These are phyloP conservation scores for Pheucticus melanocephalus DNA, from an alignment of 2,113 vertebrate species.

Conservation along the genomic window DNA sequence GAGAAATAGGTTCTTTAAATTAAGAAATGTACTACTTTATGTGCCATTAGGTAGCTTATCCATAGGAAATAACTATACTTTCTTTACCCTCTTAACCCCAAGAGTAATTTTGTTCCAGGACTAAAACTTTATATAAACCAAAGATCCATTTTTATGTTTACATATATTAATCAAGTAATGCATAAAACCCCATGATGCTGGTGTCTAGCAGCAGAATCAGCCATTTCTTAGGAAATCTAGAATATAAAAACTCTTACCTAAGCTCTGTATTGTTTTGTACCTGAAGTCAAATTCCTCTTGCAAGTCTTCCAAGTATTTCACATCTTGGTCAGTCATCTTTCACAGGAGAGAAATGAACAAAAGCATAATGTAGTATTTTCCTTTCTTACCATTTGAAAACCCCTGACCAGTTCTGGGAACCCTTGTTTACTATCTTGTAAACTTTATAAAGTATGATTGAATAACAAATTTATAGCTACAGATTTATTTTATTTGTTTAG, in stretches of 20 bases:
- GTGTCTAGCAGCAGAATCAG: neutral
- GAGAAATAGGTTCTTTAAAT: neutral
- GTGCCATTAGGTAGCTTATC: neutral
- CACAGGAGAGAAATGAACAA: neutral
- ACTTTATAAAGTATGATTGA: neutral
- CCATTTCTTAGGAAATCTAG: neutral
- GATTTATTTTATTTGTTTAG: neutral
- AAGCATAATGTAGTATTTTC: neutral
- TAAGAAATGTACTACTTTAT: neutral
- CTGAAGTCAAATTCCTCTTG: slow-evolving; percentile 98
- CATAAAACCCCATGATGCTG: accelerated
- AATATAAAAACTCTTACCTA: slow-evolving; percentile 78
- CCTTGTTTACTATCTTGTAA: neutral
- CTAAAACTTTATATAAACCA: neutral
- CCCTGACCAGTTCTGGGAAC: neutral
- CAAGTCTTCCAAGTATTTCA: slow-evolving; percentile 93
- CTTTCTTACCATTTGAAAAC: neutral
- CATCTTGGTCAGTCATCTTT: slow-evolving; percentile 93
- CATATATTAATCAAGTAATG: neutral
- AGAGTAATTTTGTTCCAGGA: neutral
- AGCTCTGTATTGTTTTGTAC: slow-evolving; percentile 92
- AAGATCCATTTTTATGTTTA: neutral
- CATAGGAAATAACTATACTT: neutral
- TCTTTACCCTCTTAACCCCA: neutral
- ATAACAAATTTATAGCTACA: neutral